phyloP scores from a whole-genome alignment of 2,888 invertebrate species.

The Ferrisia virgata region DNA sequence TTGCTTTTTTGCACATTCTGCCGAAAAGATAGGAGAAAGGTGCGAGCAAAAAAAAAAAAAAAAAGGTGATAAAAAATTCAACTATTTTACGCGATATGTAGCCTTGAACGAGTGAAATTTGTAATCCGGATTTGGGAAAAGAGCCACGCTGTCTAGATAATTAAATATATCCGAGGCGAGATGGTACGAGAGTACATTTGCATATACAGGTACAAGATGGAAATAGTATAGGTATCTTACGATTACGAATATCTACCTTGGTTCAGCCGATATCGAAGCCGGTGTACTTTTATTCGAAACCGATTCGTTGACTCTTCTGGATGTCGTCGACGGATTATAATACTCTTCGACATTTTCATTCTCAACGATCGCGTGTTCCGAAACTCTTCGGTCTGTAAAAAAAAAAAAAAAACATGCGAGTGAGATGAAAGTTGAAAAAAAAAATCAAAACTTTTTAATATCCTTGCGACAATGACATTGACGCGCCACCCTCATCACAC shows the following conservation, averaged over 20 bases:
- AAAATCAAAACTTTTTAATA: neutral
- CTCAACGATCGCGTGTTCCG: neutral
- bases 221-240: too few species aligned
- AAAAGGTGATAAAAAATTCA: neutral
- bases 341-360: constrained; percentile 38
- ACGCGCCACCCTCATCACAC: neutral
- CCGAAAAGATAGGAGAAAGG: neutral
- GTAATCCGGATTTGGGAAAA: neutral
- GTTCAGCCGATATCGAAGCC: neutral
- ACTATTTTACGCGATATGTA: neutral
- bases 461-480: neutral
- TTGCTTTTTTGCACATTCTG: neutral
- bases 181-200: too few species aligned
- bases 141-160: neutral
- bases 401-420: neutral
- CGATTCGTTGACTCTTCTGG: constrained; percentile 31
- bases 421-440: neutral
- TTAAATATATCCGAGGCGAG: neutral
- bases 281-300: constrained; percentile 21
- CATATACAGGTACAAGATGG: too few species aligned
- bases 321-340: constrained; percentile 6
- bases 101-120: neutral
- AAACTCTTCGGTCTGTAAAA: constrained; percentile 30
- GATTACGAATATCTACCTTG: too few species aligned
- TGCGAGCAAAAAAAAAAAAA: neutral